A percentile compares a stretch with the other conserved stretches of the same genome.
These are phyloP conservation scores for Mythimna vitellina DNA, from an alignment of 2,888 invertebrate species.

Conservation along the genomic window DNA sequence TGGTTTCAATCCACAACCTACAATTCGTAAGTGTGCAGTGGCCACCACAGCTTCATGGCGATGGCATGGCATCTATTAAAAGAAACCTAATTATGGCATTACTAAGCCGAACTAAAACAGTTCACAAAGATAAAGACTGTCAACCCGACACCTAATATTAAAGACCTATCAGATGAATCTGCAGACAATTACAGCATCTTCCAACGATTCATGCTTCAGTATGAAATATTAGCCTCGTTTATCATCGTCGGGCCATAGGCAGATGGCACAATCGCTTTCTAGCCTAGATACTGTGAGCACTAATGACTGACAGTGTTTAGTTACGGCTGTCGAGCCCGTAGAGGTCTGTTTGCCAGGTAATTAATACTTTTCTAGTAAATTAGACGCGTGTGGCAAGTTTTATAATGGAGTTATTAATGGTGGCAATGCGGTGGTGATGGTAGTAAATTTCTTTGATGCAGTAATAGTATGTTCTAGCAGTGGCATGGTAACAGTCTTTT, in stretches of 20 bases:
- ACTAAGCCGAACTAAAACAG: neutral
- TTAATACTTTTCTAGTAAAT: constrained; percentile 68
- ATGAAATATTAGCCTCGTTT: constrained; percentile 43
- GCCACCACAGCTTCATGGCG: no score
- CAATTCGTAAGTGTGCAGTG: no score
- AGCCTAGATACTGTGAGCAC: constrained; percentile 54
- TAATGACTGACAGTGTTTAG: constrained; percentile 50
- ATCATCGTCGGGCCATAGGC: constrained; percentile 32
- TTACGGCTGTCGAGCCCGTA: constrained; percentile 48
- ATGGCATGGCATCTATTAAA: neutral
- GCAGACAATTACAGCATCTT: constrained; percentile 23
- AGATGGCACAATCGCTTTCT: constrained; percentile 63
- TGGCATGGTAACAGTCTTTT: no score
- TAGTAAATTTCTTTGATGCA: constrained; percentile 11
- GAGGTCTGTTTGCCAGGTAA: constrained; percentile 59
- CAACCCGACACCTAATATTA: constrained; percentile 33
- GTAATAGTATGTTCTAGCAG: no score
- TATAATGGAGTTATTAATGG: constrained; percentile 33
- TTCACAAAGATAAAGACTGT: constrained; percentile 14
- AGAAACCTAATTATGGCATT: neutral
- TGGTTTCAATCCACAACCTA: no score
- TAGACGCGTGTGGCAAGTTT: constrained; percentile 32
- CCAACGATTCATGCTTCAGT: constrained; percentile 19
- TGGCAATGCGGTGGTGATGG: neutral
- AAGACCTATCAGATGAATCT: constrained; percentile 42